A percentile compares a stretch with the other conserved stretches of the same genome.
Conservation (phyloP, 2,888 invertebrate genomes). For the Phorcus lineatus region DNA sequence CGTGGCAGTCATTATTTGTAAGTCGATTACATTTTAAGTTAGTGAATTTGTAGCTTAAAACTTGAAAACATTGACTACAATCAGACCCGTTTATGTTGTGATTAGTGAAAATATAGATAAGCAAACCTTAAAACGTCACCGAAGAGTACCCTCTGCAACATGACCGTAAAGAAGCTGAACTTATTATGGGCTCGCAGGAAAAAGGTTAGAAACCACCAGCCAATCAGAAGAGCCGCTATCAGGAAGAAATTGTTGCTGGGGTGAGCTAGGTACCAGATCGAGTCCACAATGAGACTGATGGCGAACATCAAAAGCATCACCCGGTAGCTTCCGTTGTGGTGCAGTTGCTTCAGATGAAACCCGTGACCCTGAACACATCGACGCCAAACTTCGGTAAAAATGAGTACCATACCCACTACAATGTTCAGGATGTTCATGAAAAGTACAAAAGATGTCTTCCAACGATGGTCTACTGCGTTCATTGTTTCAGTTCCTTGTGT, state of each 20-base stretch:
- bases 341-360: constrained; percentile 30
- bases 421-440: not conserved
- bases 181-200: constrained; percentile 54
- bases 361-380: not conserved
- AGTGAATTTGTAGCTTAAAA: too few species aligned
- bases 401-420: not conserved
- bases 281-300: constrained; percentile 46
- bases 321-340: constrained; percentile 52
- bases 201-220: constrained; percentile 62
- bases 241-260: constrained; percentile 44
- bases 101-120: too few species aligned
- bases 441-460: not conserved
- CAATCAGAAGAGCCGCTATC: constrained; percentile 53
- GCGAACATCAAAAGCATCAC: constrained; percentile 51
- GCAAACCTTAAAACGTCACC: constrained; percentile 52
- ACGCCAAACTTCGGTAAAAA: constrained; percentile 9
- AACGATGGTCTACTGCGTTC: too few species aligned
- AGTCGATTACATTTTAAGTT: too few species aligned
- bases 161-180: constrained; percentile 64
- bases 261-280: constrained; percentile 31
- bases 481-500: too few species aligned
- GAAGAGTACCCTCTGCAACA: constrained; percentile 59
- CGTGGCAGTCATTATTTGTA: too few species aligned
- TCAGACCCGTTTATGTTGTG: too few species aligned
- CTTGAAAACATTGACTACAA: too few species aligned